Percentiles rank a stretch among this genome's conserved stretches.
Evolutionary conservation across 1,140 invertebrate genomes (phyloP).

Genomic region (Alviniconcha marisindica): DNA sequence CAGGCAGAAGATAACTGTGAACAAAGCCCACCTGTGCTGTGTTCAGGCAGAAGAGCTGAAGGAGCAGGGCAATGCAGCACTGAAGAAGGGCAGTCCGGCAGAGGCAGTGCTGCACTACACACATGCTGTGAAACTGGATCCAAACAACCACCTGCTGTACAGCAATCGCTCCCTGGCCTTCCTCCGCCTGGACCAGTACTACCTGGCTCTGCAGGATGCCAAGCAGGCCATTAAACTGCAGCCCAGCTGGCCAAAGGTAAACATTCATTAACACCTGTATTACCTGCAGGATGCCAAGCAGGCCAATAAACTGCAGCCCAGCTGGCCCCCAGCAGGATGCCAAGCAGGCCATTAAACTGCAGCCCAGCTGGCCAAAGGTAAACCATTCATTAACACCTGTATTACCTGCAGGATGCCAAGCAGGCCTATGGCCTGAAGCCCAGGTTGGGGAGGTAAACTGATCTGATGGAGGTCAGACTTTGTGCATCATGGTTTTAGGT

Average conservation of each 20-base stretch:
- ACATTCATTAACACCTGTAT: too few relatives aligned
- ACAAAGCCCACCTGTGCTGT: too few relatives aligned
- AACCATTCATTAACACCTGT: too few relatives aligned
- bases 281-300: too few relatives aligned
- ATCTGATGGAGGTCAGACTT: too few relatives aligned
- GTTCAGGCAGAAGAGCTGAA: constrained; percentile 80
- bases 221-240: constrained; percentile 84
- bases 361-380: constrained; percentile 89
- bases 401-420: too few relatives aligned
- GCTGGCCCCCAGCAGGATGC: constrained; percentile 88
- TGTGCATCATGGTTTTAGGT: too few relatives aligned
- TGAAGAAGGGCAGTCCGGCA: constrained; percentile 84
- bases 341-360: constrained; percentile 83
- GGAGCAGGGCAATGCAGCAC: constrained; percentile 85
- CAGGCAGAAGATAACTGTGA: too few relatives aligned
- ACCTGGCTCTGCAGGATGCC: constrained; percentile 87
- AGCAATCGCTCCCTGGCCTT: constrained; percentile 89
- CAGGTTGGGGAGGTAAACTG: too few relatives aligned
- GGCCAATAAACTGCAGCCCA: too few relatives aligned
- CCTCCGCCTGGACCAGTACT: constrained; percentile 86
- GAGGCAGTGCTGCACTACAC: constrained; percentile 89
- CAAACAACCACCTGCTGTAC: constrained; percentile 84
- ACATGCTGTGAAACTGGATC: constrained; percentile 86
- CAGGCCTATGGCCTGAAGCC: too few relatives aligned
- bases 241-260: constrained; percentile 88